These are phyloP conservation scores for Panopea generosa DNA, from an alignment of 2,888 invertebrate genomes.

Conservation along the genomic window DNA sequence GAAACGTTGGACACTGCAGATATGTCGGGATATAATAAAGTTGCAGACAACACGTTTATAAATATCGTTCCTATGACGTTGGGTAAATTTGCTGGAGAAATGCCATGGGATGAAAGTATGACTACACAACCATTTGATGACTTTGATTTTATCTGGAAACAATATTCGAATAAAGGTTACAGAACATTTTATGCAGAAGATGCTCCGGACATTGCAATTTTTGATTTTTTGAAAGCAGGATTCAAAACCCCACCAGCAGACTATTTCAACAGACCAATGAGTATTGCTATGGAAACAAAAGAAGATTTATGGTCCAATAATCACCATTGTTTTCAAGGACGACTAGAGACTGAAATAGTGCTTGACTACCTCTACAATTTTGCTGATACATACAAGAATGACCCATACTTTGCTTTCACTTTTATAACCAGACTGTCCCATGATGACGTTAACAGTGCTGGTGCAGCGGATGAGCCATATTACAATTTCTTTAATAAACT, in stretches of 20 bases:
- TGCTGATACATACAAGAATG: constrained; percentile 87
- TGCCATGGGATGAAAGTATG: constrained; percentile 66
- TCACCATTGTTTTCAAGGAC: constrained; percentile 89
- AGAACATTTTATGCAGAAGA: constrained; percentile 94
- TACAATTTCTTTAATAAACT: constrained; percentile 87
- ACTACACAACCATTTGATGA: constrained; percentile 66
- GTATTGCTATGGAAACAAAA: constrained; percentile 87
- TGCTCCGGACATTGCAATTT: constrained; percentile 91
- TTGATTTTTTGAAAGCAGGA: constrained; percentile 91
- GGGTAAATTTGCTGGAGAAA: constrained; percentile 68
- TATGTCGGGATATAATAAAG: constrained; percentile 95
- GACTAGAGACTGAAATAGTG: constrained; percentile 88
- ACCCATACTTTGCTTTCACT: constrained; percentile 92
- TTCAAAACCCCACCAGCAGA: constrained; percentile 93
- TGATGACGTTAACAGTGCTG: constrained; percentile 92
- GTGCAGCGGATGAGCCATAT: constrained; percentile 90
- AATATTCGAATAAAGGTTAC: constrained; percentile 91
- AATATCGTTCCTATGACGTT: constrained; percentile 93
- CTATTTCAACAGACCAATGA: constrained; percentile 92
- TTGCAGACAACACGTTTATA: constrained; percentile 95
- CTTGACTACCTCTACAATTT: constrained; percentile 88
- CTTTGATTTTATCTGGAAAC: constrained; percentile 93
- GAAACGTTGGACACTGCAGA: constrained; percentile 90
- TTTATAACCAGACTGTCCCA: constrained; percentile 94
- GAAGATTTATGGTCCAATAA: constrained; percentile 74